Evolutionary conservation across 2,113 vertebrate genomes (phyloP).

Genomic region (Emydura subglobosa): DNA sequence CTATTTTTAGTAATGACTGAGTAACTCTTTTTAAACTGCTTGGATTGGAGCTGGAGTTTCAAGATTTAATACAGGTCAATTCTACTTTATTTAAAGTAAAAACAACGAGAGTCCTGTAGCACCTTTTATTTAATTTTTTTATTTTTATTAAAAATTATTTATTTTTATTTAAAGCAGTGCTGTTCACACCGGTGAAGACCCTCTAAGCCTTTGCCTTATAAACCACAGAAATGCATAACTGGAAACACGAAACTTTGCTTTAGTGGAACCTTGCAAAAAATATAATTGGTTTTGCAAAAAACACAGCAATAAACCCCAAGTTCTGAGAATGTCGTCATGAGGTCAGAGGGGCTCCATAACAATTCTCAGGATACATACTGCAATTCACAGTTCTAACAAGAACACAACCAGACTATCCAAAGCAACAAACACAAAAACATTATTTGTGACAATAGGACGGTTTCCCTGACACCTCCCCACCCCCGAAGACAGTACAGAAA

Average conservation of each 20-base stretch:
- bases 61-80: not conserved
- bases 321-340: conserved; percentile 8
- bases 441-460: not conserved
- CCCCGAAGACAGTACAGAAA: not conserved
- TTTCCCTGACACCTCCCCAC: not conserved
- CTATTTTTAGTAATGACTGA: not conserved
- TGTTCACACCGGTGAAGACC: conserved; percentile 15
- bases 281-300: conserved; percentile 20
- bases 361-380: not conserved
- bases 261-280: not conserved
- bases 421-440: not conserved
- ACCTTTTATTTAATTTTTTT: no score
- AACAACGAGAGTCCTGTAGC: no score
- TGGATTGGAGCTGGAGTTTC: not conserved
- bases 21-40: not conserved
- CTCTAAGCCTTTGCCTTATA: not conserved
- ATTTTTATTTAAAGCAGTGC: not conserved
- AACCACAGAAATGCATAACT: not conserved
- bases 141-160: no score
- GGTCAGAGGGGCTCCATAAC: conserved; percentile 13
- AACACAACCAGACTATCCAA: not conserved
- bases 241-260: conserved; percentile 6
- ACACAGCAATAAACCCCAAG: not conserved
- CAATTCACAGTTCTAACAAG: conserved; percentile 11
- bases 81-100: not conserved